phyloP scores from a whole-genome alignment of 1,140 invertebrate genomes.

The Ceratosolen fusciceps region DNA sequence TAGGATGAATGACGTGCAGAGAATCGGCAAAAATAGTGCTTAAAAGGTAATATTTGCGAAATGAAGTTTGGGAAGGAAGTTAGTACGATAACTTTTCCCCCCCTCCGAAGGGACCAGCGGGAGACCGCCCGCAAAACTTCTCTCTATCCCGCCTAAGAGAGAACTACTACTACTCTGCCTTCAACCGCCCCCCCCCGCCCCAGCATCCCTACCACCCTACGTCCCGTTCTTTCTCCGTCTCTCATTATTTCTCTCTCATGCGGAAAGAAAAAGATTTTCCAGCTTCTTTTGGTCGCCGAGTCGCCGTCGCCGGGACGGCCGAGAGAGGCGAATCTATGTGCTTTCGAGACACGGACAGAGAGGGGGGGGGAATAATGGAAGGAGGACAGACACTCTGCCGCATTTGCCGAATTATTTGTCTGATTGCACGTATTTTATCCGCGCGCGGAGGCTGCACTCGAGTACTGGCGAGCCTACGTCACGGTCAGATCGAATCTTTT shows the following conservation, averaged over 20 bases:
- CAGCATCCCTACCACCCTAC: neutral
- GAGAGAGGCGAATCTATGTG: neutral
- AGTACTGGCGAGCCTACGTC: neutral
- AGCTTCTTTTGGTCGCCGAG: slow-evolving; percentile 1
- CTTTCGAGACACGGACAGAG: neutral
- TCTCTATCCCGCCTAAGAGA: slow-evolving; percentile 22
- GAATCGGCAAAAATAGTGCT: slow-evolving; percentile 40
- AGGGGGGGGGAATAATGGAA: no score
- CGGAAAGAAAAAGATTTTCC: slow-evolving; percentile 15
- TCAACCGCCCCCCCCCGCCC: neutral
- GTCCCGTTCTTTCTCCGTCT: slow-evolving; percentile 1
- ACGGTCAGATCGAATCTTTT: neutral
- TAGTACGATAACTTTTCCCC: slow-evolving; percentile 41
- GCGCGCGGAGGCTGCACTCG: no score
- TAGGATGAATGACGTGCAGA: slow-evolving; percentile 34
- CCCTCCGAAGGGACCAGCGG: slow-evolving; percentile 28
- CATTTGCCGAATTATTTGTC: neutral
- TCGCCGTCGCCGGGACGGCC: slow-evolving; percentile 4
- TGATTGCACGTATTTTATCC: neutral
- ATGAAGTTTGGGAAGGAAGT: slow-evolving; percentile 43
- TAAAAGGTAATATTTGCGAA: slow-evolving; percentile 50
- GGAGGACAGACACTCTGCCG: neutral
- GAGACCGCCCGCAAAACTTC: slow-evolving; percentile 22
- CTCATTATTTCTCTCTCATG: slow-evolving; percentile 12
- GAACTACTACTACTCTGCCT: slow-evolving; percentile 3